Conservation (phyloP, 2,888 invertebrate genomes). For the Stomorhina lunata region DNA sequence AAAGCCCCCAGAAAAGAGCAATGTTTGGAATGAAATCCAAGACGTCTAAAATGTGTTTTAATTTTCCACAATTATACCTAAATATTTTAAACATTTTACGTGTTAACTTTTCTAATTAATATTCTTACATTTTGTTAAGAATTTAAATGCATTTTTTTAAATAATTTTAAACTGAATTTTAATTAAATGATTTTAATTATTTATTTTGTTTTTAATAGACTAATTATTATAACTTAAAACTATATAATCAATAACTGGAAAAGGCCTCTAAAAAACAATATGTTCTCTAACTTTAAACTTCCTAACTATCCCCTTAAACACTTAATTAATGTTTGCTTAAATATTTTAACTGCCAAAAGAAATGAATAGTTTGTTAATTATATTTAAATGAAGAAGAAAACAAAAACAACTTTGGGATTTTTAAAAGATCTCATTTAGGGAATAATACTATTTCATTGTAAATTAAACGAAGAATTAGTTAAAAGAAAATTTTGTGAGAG, state of each 20-base stretch:
- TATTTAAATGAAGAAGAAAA: no score
- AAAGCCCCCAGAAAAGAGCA: slow-evolving; percentile 78
- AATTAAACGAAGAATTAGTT: background rate
- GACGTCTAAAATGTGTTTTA: slow-evolving; percentile 69
- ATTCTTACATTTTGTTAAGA: slow-evolving; percentile 29
- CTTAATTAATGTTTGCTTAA: slow-evolving; percentile 42
- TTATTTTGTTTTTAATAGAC: slow-evolving; percentile 16
- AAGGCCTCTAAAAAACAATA: slow-evolving; percentile 22
- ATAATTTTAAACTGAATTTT: slow-evolving; percentile 21
- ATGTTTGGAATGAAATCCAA: slow-evolving; percentile 78
- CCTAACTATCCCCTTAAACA: slow-evolving; percentile 10
- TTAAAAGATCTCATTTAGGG: background rate
- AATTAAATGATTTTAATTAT: slow-evolving; percentile 29
- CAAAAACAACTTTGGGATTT: no score
- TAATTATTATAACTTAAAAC: slow-evolving; percentile 1
- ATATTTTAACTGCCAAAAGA: slow-evolving; percentile 54
- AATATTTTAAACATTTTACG: no score
- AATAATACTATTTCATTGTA: slow-evolving; percentile 17
- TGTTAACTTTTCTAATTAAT: slow-evolving; percentile 14
- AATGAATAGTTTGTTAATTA: slow-evolving; percentile 13
- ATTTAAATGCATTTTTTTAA: slow-evolving; percentile 47
- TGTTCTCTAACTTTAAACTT: slow-evolving; percentile 20
- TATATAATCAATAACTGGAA: background rate
- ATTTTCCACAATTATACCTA: background rate
- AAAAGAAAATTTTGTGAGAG: slow-evolving; percentile 35